phyloP scores from a whole-genome alignment of 2,113 vertebrate species.

The Sterna hirundo region DNA sequence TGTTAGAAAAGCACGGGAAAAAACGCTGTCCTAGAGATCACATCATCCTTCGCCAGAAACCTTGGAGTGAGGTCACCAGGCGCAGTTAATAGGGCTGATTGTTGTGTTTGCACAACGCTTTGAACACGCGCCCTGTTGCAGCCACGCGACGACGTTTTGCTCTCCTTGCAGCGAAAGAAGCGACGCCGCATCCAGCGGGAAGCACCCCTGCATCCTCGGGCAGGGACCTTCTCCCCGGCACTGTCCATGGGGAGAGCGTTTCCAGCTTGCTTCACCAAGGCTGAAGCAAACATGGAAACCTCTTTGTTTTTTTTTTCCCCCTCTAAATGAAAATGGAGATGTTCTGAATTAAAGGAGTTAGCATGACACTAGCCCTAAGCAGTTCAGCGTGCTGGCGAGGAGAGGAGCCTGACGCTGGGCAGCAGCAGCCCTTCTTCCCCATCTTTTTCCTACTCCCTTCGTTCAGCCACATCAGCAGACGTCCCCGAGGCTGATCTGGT shows the following conservation, averaged over 20 bases:
- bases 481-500: not conserved
- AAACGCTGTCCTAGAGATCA: not conserved
- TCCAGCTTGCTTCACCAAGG: not conserved
- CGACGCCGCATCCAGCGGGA: not conserved
- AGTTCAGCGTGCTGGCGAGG: not conserved
- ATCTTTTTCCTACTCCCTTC: not conserved
- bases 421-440: not conserved
- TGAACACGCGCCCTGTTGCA: not conserved
- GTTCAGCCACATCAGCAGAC: not conserved
- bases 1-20: slow-evolving; percentile 26
- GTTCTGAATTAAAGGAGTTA: slow-evolving; percentile 15
- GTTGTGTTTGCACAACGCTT: not conserved
- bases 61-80: not conserved
- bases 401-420: not conserved
- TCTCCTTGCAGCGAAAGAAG: not conserved
- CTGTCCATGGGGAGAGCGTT: rapidly evolving
- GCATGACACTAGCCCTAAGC: slow-evolving; percentile 27
- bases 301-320: not conserved
- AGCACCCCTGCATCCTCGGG: not conserved
- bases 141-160: rapidly evolving
- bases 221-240: not conserved
- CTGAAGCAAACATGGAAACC: not conserved
- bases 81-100: not conserved
- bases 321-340: not conserved
- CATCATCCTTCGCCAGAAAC: not conserved